Evolutionary conservation across 1,140 invertebrate genomes (phyloP).

Genomic region (Bombus affinis): DNA sequence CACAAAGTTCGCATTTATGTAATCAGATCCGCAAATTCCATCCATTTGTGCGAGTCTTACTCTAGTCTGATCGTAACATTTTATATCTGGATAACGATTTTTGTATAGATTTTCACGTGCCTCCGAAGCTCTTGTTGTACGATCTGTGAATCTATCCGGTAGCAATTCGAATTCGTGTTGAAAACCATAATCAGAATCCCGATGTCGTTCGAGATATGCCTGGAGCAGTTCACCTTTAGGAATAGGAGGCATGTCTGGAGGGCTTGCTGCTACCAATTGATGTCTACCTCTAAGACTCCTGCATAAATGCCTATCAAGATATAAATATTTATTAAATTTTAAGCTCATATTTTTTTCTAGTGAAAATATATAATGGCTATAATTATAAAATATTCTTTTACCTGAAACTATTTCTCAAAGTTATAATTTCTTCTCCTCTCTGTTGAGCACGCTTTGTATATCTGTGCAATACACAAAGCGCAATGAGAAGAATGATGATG

Average conservation of each 20-base stretch:
- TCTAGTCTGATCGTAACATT: slow-evolving; percentile 96
- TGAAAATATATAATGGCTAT: neutral
- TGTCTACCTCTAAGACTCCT: slow-evolving; percentile 86
- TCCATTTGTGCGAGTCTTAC: slow-evolving; percentile 90
- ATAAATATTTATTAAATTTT: slow-evolving; percentile 65
- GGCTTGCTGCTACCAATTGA: slow-evolving; percentile 86
- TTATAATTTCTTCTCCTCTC: slow-evolving; percentile 90
- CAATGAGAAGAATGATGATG: slow-evolving; percentile 85
- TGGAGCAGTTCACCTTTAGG: slow-evolving; percentile 87
- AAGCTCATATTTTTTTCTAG: neutral
- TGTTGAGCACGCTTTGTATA: slow-evolving; percentile 88
- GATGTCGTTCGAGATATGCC: slow-evolving; percentile 90
- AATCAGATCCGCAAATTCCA: slow-evolving; percentile 91
- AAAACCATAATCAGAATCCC: slow-evolving; percentile 94
- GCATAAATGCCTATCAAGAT: slow-evolving; percentile 82
- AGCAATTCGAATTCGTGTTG: slow-evolving; percentile 93
- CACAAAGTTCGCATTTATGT: slow-evolving; percentile 97
- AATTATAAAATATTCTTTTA: slow-evolving; percentile 69
- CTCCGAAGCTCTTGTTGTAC: slow-evolving; percentile 93
- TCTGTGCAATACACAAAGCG: slow-evolving; percentile 88
- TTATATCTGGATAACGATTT: slow-evolving; percentile 95
- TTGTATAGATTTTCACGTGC: slow-evolving; percentile 93
- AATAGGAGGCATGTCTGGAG: slow-evolving; percentile 92
- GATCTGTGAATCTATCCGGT: slow-evolving; percentile 93
- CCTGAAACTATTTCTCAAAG: slow-evolving; percentile 87